A percentile compares a stretch with the other conserved stretches of the same genome.
Conservation (phyloP, 2,113 vertebrate species). For the Maccullochella peelii region DNA sequence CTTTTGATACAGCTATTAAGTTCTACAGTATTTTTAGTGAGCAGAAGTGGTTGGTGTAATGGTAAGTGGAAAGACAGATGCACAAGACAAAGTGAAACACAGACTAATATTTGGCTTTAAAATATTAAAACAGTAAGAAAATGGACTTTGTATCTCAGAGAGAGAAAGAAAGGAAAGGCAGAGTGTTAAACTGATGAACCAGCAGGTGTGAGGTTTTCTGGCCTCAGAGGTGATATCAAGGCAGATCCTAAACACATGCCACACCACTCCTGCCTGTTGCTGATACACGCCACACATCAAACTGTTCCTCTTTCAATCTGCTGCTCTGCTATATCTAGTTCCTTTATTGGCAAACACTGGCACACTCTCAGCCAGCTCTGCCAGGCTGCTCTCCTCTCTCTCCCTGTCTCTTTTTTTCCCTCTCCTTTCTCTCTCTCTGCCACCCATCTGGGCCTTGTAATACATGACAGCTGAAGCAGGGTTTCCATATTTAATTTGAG, state of each 20-base stretch:
- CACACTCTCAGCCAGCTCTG: constrained; percentile 36
- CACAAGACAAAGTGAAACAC: background rate
- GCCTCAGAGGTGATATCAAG: constrained; percentile 14
- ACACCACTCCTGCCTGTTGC: background rate
- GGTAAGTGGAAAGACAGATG: background rate
- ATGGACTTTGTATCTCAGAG: background rate
- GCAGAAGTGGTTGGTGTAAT: background rate
- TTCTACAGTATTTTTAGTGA: background rate
- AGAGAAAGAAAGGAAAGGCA: background rate
- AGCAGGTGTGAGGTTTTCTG: constrained; percentile 28
- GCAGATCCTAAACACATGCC: constrained; percentile 1
- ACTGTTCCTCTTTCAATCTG: constrained; percentile 37
- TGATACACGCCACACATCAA: constrained; percentile 35
- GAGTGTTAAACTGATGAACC: constrained; percentile 18
- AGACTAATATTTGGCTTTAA: background rate
- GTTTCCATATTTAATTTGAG: constrained; percentile 80
- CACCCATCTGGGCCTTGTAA: constrained; percentile 79
- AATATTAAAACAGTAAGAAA: background rate
- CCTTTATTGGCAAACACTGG: constrained; percentile 24
- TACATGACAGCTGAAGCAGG: constrained; percentile 78
- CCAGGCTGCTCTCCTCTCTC: constrained; percentile 25
- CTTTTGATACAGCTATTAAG: background rate
- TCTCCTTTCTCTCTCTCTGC: constrained; percentile 55
- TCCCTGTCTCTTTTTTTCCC: constrained; percentile 16
- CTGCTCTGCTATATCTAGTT: constrained; percentile 13